These are phyloP conservation scores for Maniola jurtina DNA, from an alignment of 1,140 invertebrate genomes.

Conservation along the genomic window DNA sequence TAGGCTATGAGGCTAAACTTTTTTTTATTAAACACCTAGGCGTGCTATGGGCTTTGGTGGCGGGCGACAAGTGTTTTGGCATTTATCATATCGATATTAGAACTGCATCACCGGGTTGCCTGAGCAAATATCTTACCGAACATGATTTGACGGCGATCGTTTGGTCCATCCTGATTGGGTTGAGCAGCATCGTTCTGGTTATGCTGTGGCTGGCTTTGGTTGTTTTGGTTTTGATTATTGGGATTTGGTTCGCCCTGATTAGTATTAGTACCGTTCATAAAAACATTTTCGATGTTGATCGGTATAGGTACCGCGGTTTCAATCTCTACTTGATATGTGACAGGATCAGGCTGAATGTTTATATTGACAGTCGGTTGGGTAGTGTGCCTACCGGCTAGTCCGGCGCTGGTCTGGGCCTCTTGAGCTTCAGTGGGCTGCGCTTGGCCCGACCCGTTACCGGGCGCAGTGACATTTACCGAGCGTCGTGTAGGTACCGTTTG, in stretches of 20 bases:
- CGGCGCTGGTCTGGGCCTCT: slow-evolving; percentile 7
- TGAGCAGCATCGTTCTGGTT: slow-evolving; percentile 1
- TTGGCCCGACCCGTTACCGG: slow-evolving; percentile 4
- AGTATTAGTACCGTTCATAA: slow-evolving; percentile 35
- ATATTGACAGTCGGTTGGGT: slow-evolving; percentile 42
- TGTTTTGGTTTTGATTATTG: neutral
- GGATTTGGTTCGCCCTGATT: slow-evolving; percentile 16
- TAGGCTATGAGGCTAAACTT: no score
- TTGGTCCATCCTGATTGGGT: slow-evolving; percentile 16
- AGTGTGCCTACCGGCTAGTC: slow-evolving; percentile 14
- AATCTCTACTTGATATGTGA: slow-evolving; percentile 58
- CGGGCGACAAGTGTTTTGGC: no score
- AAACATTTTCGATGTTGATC: slow-evolving; percentile 40
- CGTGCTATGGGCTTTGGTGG: no score
- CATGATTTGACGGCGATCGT: slow-evolving; percentile 21
- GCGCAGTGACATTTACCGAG: slow-evolving; percentile 16
- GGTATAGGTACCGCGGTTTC: slow-evolving; percentile 51
- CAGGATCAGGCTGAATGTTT: slow-evolving; percentile 48
- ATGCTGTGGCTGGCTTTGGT: neutral
- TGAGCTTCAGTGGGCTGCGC: neutral
- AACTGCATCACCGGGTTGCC: no score
- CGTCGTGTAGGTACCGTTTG: slow-evolving; percentile 31
- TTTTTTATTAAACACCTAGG: no score
- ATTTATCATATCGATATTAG: no score
- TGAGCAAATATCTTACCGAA: slow-evolving; percentile 17